A percentile compares a stretch with the other conserved stretches of the same genome.
These are phyloP conservation scores for Acanthosepion lycidas DNA, from an alignment of 2,888 invertebrate genomes.

Conservation along the genomic window DNA sequence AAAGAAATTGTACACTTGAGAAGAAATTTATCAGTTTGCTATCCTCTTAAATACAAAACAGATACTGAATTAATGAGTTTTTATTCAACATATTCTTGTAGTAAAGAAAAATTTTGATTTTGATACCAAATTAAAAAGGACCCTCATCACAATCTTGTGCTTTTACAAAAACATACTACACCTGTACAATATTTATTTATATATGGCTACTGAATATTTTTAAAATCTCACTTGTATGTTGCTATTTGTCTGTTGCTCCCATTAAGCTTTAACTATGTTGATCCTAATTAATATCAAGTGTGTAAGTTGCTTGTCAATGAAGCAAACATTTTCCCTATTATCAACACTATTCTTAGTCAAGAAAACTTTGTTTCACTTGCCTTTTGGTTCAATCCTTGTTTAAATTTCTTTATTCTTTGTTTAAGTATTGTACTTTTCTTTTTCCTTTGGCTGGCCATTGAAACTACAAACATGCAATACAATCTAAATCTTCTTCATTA, in stretches of 20 bases:
- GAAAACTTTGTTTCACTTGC: background rate
- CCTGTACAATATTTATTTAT: background rate
- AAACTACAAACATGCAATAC: background rate
- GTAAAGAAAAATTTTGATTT: background rate
- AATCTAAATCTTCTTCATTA: constrained; percentile 6
- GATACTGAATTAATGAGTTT: too few species aligned
- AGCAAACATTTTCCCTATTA: background rate
- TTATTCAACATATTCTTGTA: too few species aligned
- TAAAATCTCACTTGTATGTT: background rate
- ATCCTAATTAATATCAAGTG: constrained; percentile 7
- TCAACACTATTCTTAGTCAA: constrained; percentile 5
- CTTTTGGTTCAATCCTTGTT: too few species aligned
- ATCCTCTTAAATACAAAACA: too few species aligned
- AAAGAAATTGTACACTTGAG: too few species aligned
- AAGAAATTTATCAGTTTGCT: too few species aligned
- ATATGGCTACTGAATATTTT: background rate
- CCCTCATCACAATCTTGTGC: too few species aligned
- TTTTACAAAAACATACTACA: background rate
- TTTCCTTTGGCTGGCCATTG: background rate
- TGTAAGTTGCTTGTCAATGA: background rate
- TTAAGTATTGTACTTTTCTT: background rate
- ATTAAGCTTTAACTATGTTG: background rate
- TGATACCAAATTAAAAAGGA: too few species aligned
- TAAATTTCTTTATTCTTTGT: background rate
- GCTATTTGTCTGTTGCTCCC: background rate